phyloP scores from a whole-genome alignment of 2,888 invertebrate genomes.

The Stenodema calcarata region DNA sequence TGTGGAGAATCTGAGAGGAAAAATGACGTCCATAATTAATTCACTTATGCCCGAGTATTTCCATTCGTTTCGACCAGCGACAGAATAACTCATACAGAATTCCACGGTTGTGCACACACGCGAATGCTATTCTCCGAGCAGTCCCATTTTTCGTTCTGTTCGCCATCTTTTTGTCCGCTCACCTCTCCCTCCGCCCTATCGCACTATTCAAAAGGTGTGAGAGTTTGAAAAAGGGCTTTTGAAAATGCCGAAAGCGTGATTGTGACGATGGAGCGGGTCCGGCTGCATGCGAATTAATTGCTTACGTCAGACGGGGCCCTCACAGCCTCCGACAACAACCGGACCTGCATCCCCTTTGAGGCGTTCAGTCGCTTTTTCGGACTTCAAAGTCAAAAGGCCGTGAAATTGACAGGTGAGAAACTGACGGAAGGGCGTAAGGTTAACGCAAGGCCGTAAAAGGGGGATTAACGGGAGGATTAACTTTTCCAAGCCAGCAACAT shows the following conservation, averaged over 20 bases:
- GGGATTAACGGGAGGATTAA: neutral
- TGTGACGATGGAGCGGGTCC: neutral
- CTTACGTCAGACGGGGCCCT: neutral
- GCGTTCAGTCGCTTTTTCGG: neutral
- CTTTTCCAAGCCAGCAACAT: too few relatives aligned
- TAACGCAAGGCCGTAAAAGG: neutral
- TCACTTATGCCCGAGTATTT: neutral
- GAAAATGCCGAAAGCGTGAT: neutral
- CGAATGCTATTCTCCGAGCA: neutral
- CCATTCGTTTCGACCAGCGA: neutral
- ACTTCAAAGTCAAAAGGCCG: slow-evolving; percentile 1
- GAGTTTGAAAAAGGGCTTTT: neutral
- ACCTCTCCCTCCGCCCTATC: neutral
- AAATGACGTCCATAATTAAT: neutral
- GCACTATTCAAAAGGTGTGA: slow-evolving; percentile 19
- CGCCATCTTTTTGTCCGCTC: neutral
- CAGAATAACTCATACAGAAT: neutral
- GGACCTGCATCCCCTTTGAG: neutral
- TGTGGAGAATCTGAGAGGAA: neutral
- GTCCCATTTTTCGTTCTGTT: neutral
- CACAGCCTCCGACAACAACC: neutral
- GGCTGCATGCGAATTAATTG: slow-evolving; percentile 17
- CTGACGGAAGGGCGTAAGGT: neutral
- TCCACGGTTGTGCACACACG: neutral
- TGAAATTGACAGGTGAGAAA: neutral